These are phyloP conservation scores for Apoda limacodes DNA, from an alignment of 2,888 invertebrate genomes.

Conservation along the genomic window DNA sequence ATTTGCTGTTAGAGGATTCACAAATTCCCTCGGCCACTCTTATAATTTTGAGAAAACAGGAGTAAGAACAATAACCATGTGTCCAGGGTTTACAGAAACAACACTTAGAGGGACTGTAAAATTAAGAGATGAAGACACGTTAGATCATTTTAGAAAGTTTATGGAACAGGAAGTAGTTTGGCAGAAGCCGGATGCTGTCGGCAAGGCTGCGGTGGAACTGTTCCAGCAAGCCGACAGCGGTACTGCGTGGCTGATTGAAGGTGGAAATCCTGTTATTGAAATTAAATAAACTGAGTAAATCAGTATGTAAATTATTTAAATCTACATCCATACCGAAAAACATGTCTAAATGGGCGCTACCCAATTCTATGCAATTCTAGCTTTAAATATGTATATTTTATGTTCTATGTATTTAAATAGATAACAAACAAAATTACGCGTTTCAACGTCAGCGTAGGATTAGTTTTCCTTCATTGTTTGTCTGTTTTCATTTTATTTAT, in stretches of 20 bases:
- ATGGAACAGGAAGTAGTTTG: slow-evolving; percentile 25
- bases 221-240: slow-evolving; percentile 53
- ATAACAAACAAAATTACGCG: too few relatives aligned
- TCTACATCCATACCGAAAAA: too few relatives aligned
- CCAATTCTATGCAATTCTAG: too few relatives aligned
- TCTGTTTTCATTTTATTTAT: too few relatives aligned
- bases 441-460: too few relatives aligned
- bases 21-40: slow-evolving; percentile 43
- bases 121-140: slow-evolving; percentile 18
- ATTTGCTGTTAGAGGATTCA: slow-evolving; percentile 62
- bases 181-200: slow-evolving; percentile 36
- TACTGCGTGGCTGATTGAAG: slow-evolving; percentile 64
- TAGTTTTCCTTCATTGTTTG: too few relatives aligned
- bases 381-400: too few relatives aligned
- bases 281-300: slow-evolving; percentile 1
- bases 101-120: slow-evolving; percentile 21
- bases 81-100: slow-evolving; percentile 56
- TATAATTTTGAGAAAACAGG: slow-evolving; percentile 41
- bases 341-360: too few relatives aligned
- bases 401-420: too few relatives aligned
- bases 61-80: slow-evolving; percentile 45
- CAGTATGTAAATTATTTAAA: slow-evolving; percentile 1
- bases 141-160: slow-evolving; percentile 20
- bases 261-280: slow-evolving; percentile 28
- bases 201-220: slow-evolving; percentile 32